Conservation (phyloP, 2,797 vertebrate genomes). For the Crenichthys baileyi region DNA sequence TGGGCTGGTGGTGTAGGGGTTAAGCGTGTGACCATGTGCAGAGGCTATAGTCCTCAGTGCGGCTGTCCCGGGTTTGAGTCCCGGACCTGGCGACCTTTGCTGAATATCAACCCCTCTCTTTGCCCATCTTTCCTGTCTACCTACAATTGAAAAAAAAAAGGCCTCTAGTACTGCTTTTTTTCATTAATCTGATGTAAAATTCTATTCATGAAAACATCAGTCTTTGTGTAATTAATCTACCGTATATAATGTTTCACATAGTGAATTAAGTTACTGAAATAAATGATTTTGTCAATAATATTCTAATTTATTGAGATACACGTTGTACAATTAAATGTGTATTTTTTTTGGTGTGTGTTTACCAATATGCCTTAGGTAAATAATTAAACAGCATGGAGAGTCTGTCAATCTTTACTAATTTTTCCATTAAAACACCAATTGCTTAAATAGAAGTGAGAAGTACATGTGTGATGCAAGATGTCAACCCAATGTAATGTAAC, state of each 20-base stretch:
- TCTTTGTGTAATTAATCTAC: background rate
- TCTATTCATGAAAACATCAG: background rate
- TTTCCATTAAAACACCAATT: background rate
- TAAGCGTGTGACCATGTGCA: no score
- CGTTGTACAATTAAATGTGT: background rate
- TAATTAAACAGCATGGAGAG: background rate
- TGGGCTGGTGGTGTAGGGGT: no score
- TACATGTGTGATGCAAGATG: conserved; percentile 2
- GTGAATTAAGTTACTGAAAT: background rate
- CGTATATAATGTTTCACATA: background rate
- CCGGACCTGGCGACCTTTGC: no score
- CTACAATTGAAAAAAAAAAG: no score
- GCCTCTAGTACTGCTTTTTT: background rate
- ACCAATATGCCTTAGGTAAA: background rate
- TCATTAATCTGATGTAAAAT: background rate
- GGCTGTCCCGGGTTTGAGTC: no score
- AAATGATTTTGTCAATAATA: background rate
- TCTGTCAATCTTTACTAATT: background rate
- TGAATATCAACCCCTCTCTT: no score
- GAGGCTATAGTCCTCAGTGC: no score
- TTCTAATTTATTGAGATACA: background rate
- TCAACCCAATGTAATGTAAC: conserved; percentile 6
- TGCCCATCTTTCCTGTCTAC: no score
- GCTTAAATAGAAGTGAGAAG: background rate
- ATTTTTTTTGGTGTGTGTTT: background rate